Base-by-base conservation (phyloP, 2,888 invertebrate species). In the Blera fallax region DNA sequence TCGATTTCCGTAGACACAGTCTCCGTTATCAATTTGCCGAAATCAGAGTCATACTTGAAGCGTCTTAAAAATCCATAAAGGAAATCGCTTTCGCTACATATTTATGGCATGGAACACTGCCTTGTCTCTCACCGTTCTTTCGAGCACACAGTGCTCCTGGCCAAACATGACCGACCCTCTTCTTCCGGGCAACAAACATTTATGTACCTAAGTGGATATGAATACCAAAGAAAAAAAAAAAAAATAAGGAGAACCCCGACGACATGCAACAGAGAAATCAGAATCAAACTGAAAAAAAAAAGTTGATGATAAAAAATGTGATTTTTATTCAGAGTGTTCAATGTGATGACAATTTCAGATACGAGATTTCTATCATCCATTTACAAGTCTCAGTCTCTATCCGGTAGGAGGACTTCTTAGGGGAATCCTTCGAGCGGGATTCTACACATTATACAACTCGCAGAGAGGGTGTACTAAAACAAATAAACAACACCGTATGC, bases 251-350 rank as follows among this genome's bases (percentile, higher is more conserved):
- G 27, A 62, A 29, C 45, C 58, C 74, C 62, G 58, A 11, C 69
- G 58, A 69, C 74, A 85, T 85, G 85, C 85, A 85, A 85, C 85
- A 76, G 79, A 69, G 62, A 76, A 76, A 70, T 54, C 64, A 54
- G 56, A 74, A 67, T 37, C 40, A 70, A 64, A 79, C 21, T 52
- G 24, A 58, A 37, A 32, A n/a, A 16, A 37, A 16, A 18, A 79
- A 70, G 43, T 77, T 85, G 85, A 85, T 85, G 85, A 72, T 81
- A 85, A 85, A 85, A 85, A 85, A 85, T 85, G 85, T 77, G 81
- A 85, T 85, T 81, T 85, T 85, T 85, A 85, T 85, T 85, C 85
- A 81, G 74, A 80, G 85, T 81, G 85, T 85, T 85, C 85, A 85
- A 85, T 85, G 80, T 65, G 85, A 85, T 85, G 85, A 85, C 85